These are phyloP conservation scores for Rhinoptilus africanus DNA, from an alignment of 2,113 vertebrate genomes.

Conservation along the genomic window DNA sequence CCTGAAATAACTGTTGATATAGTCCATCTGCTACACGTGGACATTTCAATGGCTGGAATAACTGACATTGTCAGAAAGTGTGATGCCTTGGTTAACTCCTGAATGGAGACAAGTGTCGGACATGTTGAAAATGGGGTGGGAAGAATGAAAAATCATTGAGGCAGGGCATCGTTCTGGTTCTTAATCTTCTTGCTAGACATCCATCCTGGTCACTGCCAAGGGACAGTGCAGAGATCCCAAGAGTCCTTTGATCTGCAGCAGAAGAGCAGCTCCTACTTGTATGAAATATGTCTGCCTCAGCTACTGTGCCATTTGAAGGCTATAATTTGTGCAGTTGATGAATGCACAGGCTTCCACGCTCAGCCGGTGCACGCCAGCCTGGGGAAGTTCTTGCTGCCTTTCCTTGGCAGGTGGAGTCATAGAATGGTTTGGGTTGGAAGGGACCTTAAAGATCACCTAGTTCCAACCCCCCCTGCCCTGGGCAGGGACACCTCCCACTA, in stretches of 20 bases:
- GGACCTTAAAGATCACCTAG: not conserved
- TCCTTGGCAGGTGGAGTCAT: not conserved
- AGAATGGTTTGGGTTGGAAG: not conserved
- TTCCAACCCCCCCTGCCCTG: not conserved
- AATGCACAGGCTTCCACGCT: not conserved
- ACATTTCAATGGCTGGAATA: not conserved
- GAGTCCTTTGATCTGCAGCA: not conserved
- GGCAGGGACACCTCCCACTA: not conserved
- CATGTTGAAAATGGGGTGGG: not conserved
- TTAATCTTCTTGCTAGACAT: not conserved
- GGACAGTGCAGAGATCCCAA: not conserved
- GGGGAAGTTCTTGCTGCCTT: not conserved
- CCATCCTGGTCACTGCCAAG: not conserved
- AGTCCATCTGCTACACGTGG: not conserved
- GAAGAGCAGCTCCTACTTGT: not conserved
- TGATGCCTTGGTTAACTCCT: not conserved
- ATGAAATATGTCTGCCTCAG: not conserved
- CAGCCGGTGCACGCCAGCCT: not conserved
- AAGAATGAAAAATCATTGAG: not conserved
- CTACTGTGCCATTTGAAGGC: not conserved
- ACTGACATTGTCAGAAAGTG: not conserved
- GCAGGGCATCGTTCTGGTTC: not conserved
- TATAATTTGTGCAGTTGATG: not conserved
- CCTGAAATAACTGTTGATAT: not conserved
- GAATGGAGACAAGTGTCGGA: not conserved